These are phyloP conservation scores for Blastomussa wellsi DNA, from an alignment of 92 coral and sea anemone genomes.

Conservation along the genomic window DNA sequence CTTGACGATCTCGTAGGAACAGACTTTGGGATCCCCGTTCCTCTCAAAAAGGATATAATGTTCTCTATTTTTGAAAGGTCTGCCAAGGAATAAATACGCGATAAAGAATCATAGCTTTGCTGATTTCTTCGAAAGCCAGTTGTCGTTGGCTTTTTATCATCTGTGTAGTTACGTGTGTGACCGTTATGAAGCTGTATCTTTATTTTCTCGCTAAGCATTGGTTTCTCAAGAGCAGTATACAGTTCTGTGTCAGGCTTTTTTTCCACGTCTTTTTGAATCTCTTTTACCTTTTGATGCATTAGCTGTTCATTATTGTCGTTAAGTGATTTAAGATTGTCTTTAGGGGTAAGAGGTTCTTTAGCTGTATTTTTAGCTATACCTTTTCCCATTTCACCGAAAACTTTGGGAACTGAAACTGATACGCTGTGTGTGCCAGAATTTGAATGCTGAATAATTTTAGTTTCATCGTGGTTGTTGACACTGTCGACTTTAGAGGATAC, in stretches of 20 bases:
- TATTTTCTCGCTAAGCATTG: background rate
- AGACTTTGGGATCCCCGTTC: constrained; percentile 1
- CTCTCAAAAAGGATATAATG: constrained; percentile 34
- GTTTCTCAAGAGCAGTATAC: background rate
- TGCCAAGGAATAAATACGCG: constrained; percentile 9
- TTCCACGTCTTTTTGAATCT: background rate
- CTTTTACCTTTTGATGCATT: background rate
- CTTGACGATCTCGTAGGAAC: constrained; percentile 20
- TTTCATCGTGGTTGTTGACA: background rate
- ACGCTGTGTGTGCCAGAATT: background rate
- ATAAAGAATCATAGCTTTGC: background rate
- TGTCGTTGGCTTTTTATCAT: background rate
- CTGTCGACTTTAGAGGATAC: background rate
- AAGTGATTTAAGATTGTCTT: background rate
- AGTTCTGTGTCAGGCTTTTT: background rate
- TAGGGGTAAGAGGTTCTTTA: background rate
- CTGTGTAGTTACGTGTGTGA: background rate
- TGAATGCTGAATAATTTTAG: background rate
- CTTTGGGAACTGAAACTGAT: background rate
- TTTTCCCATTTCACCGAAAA: background rate
- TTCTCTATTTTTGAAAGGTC: constrained; percentile 22
- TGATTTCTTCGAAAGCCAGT: constrained; percentile 26
- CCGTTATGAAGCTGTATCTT: background rate
- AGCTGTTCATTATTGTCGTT: background rate
- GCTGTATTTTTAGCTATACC: background rate